Evolutionary conservation across 2,113 vertebrate genomes (phyloP).

Genomic region (Petrocephalus microphthalmus): DNA sequence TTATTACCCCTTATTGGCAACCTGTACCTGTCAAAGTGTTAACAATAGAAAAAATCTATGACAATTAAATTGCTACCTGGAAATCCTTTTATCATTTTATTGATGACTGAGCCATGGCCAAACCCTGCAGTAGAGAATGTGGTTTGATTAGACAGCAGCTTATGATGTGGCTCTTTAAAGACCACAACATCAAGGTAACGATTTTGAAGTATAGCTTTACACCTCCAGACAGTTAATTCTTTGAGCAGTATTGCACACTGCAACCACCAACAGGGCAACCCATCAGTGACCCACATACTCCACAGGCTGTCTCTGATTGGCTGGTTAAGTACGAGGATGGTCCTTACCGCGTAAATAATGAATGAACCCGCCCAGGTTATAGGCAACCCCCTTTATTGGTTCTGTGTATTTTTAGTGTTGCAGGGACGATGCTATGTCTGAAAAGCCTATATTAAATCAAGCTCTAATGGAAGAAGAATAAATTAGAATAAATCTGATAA

Average conservation of each 20-base stretch:
- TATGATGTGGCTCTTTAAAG: not conserved
- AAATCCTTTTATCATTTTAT: not conserved
- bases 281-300: slow-evolving; percentile 20
- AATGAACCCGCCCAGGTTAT: not conserved
- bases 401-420: not conserved
- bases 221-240: not conserved
- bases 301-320: slow-evolving; percentile 5
- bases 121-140: not conserved
- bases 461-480: not conserved
- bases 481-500: not conserved
- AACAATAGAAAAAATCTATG: not conserved
- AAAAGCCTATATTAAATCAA: not conserved
- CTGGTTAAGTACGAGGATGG: not conserved
- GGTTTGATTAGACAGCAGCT: not conserved
- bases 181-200: not conserved
- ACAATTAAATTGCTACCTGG: not conserved
- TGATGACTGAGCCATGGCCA: not conserved
- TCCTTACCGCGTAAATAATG: slow-evolving; percentile 5
- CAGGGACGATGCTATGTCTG: not conserved
- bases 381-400: not conserved
- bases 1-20: not conserved
- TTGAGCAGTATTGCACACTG: not conserved
- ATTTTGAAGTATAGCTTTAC: not conserved
- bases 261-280: slow-evolving; percentile 20
- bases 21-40: not conserved